A percentile compares a stretch with the other conserved stretches of the same genome.
Conservation (phyloP, 92 coral and sea anemone genomes). For the Pocillopora meandrina region DNA sequence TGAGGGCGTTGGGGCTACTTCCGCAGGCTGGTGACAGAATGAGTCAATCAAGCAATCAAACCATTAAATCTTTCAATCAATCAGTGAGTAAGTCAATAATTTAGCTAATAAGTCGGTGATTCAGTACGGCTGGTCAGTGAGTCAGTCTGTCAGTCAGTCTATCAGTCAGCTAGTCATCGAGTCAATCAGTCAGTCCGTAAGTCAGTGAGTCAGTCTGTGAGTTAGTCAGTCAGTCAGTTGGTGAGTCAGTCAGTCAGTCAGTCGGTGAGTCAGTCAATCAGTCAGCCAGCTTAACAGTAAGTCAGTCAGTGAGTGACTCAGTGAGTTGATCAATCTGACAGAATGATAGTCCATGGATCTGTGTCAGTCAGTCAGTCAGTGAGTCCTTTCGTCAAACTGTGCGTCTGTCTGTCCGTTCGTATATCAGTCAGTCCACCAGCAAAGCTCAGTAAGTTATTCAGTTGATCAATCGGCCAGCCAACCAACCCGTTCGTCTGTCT, state of each 20-base stretch:
- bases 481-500: not conserved
- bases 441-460: too few relatives aligned
- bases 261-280: not conserved
- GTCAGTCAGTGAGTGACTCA: not conserved
- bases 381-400: not conserved
- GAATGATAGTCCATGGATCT: not conserved
- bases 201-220: not conserved
- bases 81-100: not conserved
- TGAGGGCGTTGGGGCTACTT: slow-evolving; percentile 3
- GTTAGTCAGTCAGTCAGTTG: not conserved
- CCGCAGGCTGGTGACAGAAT: not conserved
- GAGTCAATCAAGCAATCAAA: not conserved
- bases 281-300: not conserved
- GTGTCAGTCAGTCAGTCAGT: not conserved
- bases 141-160: not conserved
- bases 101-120: not conserved
- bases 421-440: not conserved
- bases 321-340: not conserved
- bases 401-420: not conserved
- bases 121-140: too few relatives aligned
- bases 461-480: too few relatives aligned
- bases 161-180: not conserved
- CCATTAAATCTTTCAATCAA: not conserved
- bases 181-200: not conserved
- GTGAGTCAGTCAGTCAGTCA: not conserved